Evolutionary conservation across 2,797 vertebrate genomes (phyloP).

Genomic region (Argyrosomus regius): DNA sequence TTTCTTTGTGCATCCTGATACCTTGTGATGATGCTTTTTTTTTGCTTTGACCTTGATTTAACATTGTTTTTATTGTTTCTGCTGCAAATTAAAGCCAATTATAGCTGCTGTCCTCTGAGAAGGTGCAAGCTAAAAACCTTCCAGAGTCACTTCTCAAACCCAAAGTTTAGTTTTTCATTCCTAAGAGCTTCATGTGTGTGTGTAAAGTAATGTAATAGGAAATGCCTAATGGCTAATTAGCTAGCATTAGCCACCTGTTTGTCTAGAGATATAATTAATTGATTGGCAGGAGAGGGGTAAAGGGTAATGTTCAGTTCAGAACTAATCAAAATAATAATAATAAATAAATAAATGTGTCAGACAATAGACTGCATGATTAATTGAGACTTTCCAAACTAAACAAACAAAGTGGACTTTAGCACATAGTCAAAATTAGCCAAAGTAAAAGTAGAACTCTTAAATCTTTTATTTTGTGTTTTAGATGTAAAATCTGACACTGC

Average conservation of each 20-base stretch:
- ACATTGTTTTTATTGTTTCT: background rate
- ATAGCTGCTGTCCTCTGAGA: background rate
- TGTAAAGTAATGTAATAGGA: background rate
- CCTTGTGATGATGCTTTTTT: background rate
- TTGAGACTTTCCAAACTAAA: background rate
- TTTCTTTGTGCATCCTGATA: background rate
- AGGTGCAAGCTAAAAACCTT: background rate
- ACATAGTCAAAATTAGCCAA: background rate
- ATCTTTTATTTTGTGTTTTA: background rate
- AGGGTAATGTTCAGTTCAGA: background rate
- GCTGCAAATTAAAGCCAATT: background rate
- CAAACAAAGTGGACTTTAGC: background rate
- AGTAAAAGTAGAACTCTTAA: background rate
- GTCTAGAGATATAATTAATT: background rate
- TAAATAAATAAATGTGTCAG: background rate
- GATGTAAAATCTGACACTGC: background rate
- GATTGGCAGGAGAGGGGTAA: conserved; percentile 10
- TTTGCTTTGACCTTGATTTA: background rate
- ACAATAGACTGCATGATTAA: background rate
- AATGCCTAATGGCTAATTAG: background rate
- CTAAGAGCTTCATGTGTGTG: background rate
- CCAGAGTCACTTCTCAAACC: background rate
- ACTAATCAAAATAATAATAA: background rate
- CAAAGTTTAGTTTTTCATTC: background rate
- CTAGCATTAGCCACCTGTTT: background rate